Evolutionary conservation across 2,113 vertebrate species (phyloP), one percentile per base, ranked within the genome.

Genomic region (Urocynchramus pylzowi): DNA sequence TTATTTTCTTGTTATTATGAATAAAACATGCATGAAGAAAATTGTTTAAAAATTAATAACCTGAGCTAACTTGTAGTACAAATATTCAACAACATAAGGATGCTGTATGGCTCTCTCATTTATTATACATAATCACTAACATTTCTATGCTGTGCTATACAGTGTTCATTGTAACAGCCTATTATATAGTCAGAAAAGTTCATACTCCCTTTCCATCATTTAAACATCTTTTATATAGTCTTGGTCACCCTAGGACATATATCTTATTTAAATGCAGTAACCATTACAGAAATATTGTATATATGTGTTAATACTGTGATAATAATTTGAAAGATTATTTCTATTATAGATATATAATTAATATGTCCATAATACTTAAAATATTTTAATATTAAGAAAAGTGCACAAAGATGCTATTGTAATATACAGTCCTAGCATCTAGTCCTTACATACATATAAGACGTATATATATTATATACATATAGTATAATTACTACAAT

Each of bases 371-470:
- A 95, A 86, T 81, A 47, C 91, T 93, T 68, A 97, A 89, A 75
- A 74, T 87, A 88, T 95, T 95, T 97, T 95, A 96, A 95, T 96
- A 91, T 78, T 97, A 90, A 95, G 97, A 92, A 96, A 96, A 97
- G 9, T 37, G 5, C 45, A 61, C 82, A 89, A 95, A 90, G 31
- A 70, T 63, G 45, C 37, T 83, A 88, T 24, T 56, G 31, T 61
- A 95, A 95, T 94, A 94, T 81, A 87, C 14, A 74, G 18, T 37
- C 21, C 33, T 67, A 78, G 79, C 54, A 90, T 70, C 57, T 26
- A 54, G n/a, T 45, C 11, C 15, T 84, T 84, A 45, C 42, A 89
- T 79, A 81, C 27, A 91, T 42, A 64, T 24, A 31, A 37, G 31
- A 53, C 26, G 8, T 13, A 16, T 42, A 20, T 24, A 28, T 42